phyloP scores from a whole-genome alignment of 1,140 invertebrate genomes.

The Mamestra configurata region DNA sequence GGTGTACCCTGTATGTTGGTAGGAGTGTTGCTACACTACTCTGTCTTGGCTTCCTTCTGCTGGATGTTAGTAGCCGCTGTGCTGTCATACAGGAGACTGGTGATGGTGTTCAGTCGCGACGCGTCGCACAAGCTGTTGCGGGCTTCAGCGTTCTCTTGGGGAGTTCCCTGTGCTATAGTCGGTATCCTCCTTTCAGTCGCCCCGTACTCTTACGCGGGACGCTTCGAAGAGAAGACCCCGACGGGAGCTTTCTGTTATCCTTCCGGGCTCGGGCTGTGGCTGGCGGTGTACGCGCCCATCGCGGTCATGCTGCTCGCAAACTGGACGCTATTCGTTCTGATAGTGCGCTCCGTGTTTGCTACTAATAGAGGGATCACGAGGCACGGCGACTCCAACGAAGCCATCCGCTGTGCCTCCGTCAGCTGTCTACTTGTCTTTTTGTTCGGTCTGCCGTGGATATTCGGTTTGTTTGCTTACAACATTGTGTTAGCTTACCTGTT shows the following conservation, averaged over 20 bases:
- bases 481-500: conserved; percentile 86
- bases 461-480: conserved; percentile 81
- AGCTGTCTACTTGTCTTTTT: conserved; percentile 86
- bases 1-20: conserved; percentile 76
- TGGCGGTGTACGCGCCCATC: conserved; percentile 84
- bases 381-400: conserved; percentile 83
- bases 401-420: conserved; percentile 81
- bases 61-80: conserved; percentile 88
- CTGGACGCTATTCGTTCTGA: conserved; percentile 84
- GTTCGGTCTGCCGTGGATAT: conserved; percentile 87
- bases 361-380: conserved; percentile 78
- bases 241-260: conserved; percentile 84
- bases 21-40: conserved; percentile 84
- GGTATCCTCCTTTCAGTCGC: conserved; percentile 79
- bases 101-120: conserved; percentile 82
- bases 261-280: conserved; percentile 80
- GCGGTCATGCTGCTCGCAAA: conserved; percentile 82
- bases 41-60: conserved; percentile 84
- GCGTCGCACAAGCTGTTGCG: conserved; percentile 85
- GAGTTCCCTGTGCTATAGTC: conserved; percentile 77
- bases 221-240: conserved; percentile 73
- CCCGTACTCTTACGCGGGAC: conserved; percentile 76
- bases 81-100: conserved; percentile 83
- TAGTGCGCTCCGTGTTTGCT: conserved; percentile 86
- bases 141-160: conserved; percentile 84